Evolutionary conservation across 2,888 invertebrate species (phyloP), one percentile per base, ranked within the genome.

Genomic region (Ectemnius cavifrons): DNA sequence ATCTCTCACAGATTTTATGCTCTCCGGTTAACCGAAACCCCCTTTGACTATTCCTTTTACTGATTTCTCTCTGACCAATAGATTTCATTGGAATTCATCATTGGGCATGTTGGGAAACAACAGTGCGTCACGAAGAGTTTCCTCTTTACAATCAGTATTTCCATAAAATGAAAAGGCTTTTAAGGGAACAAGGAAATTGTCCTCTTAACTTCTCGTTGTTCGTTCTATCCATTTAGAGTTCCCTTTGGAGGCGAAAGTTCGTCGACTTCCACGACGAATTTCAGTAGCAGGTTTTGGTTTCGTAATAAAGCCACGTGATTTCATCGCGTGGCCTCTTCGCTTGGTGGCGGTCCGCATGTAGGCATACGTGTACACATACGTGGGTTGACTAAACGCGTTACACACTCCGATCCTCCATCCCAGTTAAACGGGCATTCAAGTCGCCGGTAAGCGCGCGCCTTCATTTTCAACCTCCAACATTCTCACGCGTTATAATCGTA

Each of bases 231-330:
- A 11, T 37, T 37, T 11, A 4, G 37, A 37, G 37, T 37, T 37
- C 37, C 37, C 61, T 16, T 67, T 67, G 58, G 45, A 49, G 28
- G 67, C 62, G 58, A 73, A 73, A 67, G 86, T 86, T 86, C 85
- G 74, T 85, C 78, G 84, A 85, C 84, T 75, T 63, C 59, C 66
- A 37, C 63, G 69, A 66, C 71, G 73, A 75, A 81, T 85, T 86
- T 83, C 23, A 79, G 80, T 78, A 61, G 73, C 77, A 77, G 78
- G 80, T 77, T 79, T 75, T 67, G 64, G 73, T 83, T 83, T 83
- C 82, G 83, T 83, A 84, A 82, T 74, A 56, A 46, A 27, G 56
- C 68, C 81, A 78, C 75, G 79, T 72, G 83, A 83, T 67, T 73
- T 28, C 52, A 64, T 59, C 79, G 79, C 73, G 66, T 75, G 71